Percentiles rank a stretch among this genome's conserved stretches.
phyloP scores from a whole-genome alignment of 2,797 vertebrate species.

The Tauraco hartlaubi region DNA sequence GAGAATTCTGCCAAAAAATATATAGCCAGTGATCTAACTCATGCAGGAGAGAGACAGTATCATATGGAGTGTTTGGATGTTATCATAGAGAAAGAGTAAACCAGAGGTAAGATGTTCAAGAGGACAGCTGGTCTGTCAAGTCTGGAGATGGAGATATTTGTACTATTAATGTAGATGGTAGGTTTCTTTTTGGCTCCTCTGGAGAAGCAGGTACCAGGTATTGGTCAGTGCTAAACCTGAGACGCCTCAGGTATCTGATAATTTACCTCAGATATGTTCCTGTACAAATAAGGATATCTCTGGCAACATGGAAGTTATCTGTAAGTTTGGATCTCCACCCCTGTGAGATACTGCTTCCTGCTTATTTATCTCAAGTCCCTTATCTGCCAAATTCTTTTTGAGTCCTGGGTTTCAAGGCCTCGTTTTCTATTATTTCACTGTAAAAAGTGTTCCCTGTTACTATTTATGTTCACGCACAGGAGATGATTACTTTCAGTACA shows the following conservation, averaged over 20 bases:
- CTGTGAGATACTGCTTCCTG: not conserved
- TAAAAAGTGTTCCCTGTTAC: not conserved
- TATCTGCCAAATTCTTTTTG: not conserved
- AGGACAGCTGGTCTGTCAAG: not conserved
- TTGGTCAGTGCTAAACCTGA: not conserved
- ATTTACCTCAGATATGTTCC: not conserved
- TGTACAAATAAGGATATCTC: not conserved
- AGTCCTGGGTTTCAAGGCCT: not conserved
- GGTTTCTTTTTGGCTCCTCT: not conserved
- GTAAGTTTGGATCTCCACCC: not conserved
- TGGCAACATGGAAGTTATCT: not conserved
- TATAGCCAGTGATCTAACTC: not conserved
- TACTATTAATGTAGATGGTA: not conserved
- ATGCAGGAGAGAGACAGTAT: not conserved
- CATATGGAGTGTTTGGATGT: not conserved
- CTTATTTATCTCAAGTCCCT: not conserved
- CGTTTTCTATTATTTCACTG: not conserved
- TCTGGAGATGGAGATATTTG: not conserved
- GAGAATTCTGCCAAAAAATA: slow-evolving; percentile 81
- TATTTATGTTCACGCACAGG: not conserved
- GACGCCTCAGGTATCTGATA: not conserved
- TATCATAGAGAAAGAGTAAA: not conserved
- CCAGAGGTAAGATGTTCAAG: not conserved
- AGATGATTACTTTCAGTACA: not conserved
- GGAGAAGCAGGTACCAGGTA: not conserved